These are phyloP conservation scores for Eubasilissa splendida DNA, from an alignment of 2,888 invertebrate genomes.

Conservation along the genomic window DNA sequence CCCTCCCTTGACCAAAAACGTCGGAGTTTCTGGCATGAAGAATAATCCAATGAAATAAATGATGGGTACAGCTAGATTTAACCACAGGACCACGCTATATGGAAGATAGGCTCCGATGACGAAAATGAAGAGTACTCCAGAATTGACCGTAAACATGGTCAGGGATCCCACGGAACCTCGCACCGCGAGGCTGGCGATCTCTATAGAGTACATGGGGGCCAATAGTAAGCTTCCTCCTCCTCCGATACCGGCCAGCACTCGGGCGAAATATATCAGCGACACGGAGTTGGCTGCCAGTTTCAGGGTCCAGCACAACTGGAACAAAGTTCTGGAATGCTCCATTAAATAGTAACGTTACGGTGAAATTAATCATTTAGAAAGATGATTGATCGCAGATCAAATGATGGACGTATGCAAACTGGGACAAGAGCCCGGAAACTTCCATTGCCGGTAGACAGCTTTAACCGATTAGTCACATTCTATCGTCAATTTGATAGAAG, in stretches of 20 bases:
- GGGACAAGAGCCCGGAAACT: too few species aligned
- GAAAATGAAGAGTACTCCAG: slow-evolving; percentile 70
- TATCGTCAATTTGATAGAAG: too few species aligned
- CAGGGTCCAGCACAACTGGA: slow-evolving; percentile 49
- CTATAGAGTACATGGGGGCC: slow-evolving; percentile 70
- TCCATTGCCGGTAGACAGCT: too few species aligned
- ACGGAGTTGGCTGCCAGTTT: slow-evolving; percentile 36
- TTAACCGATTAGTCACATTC: too few species aligned
- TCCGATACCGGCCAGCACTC: slow-evolving; percentile 71
- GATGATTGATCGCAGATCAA: too few species aligned
- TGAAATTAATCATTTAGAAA: neutral
- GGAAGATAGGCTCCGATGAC: slow-evolving; percentile 68
- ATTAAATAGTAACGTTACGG: neutral
- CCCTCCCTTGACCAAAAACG: slow-evolving; percentile 67
- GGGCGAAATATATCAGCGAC: slow-evolving; percentile 63
- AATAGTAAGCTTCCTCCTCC: slow-evolving; percentile 67
- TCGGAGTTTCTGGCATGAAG: slow-evolving; percentile 76
- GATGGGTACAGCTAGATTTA: slow-evolving; percentile 69
- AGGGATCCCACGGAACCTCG: slow-evolving; percentile 75
- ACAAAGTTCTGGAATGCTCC: neutral
- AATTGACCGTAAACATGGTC: slow-evolving; percentile 70
- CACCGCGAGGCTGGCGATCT: slow-evolving; percentile 71
- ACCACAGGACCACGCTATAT: slow-evolving; percentile 70
- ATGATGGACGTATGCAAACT: too few species aligned
- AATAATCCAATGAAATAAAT: slow-evolving; percentile 68